These are phyloP conservation scores for Mus spretus DNA, from an alignment of 2,797 vertebrate genomes.

Conservation along the genomic window DNA sequence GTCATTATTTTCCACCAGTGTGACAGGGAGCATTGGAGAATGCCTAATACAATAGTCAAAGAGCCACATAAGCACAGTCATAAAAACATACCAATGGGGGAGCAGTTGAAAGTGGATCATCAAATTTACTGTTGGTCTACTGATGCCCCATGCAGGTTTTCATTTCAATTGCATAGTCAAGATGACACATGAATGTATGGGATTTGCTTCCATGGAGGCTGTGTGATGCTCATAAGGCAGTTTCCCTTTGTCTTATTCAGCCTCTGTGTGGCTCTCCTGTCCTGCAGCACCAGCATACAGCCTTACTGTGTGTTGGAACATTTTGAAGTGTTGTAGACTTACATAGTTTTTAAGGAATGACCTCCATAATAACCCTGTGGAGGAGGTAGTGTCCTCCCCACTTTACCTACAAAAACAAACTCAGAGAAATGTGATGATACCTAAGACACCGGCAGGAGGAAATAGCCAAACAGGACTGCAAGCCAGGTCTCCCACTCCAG, in stretches of 20 bases:
- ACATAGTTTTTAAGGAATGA: not conserved
- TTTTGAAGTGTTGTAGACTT: not conserved
- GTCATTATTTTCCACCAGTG: not conserved
- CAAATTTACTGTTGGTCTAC: not conserved
- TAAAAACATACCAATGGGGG: not conserved
- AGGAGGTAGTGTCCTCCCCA: not conserved
- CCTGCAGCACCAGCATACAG: not conserved
- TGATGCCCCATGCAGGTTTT: not conserved
- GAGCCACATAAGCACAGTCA: not conserved
- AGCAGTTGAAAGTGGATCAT: not conserved
- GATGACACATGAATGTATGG: no score
- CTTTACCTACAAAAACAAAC: not conserved
- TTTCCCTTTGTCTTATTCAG: not conserved
- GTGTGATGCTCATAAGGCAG: no score
- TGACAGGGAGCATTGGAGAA: not conserved
- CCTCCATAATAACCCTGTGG: not conserved
- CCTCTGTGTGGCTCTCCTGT: not conserved
- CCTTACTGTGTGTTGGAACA: not conserved
- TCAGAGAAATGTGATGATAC: not conserved
- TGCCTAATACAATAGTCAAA: slow-evolving; percentile 11
- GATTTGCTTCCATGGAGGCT: not conserved
- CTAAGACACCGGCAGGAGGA: not conserved
- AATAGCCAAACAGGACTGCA: not conserved
- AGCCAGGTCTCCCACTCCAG: not conserved
- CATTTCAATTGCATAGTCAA: not conserved